Conservation (phyloP, 2,797 vertebrate species). For the Eulemur mongoz region DNA sequence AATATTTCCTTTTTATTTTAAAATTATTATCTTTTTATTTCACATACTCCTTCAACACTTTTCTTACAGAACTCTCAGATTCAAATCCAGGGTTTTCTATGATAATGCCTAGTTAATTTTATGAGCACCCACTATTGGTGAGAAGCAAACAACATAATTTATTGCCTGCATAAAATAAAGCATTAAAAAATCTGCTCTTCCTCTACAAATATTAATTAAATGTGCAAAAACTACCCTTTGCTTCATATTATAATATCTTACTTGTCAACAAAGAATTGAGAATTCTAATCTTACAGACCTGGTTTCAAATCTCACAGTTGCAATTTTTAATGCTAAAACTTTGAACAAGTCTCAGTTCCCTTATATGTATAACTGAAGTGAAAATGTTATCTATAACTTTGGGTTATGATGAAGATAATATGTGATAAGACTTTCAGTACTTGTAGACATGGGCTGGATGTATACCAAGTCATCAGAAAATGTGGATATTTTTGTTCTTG, state of each 20-base stretch:
- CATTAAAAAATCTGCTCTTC: not conserved
- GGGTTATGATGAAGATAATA: not conserved
- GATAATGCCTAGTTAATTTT: not conserved
- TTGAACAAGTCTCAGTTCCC: not conserved
- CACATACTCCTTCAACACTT: not conserved
- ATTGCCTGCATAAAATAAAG: not conserved
- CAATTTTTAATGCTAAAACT: not conserved
- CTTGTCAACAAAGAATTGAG: not conserved
- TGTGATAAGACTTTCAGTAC: not conserved
- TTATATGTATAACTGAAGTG: not conserved
- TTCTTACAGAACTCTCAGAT: conserved; percentile 30
- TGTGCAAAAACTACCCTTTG: not conserved
- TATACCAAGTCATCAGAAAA: not conserved
- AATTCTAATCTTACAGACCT: not conserved
- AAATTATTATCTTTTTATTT: not conserved
- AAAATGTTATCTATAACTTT: not conserved
- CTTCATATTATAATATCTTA: not conserved
- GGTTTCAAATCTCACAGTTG: not conserved
- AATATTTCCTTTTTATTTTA: conserved; percentile 31
- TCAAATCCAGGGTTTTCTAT: conserved; percentile 59
- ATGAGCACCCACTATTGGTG: not conserved
- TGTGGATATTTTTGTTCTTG: not conserved
- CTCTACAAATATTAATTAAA: not conserved
- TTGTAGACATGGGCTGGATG: not conserved
- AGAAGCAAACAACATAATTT: not conserved